phyloP scores from a whole-genome alignment of 64 coral and sea anemone species.

The Stichodactyla helianthus region DNA sequence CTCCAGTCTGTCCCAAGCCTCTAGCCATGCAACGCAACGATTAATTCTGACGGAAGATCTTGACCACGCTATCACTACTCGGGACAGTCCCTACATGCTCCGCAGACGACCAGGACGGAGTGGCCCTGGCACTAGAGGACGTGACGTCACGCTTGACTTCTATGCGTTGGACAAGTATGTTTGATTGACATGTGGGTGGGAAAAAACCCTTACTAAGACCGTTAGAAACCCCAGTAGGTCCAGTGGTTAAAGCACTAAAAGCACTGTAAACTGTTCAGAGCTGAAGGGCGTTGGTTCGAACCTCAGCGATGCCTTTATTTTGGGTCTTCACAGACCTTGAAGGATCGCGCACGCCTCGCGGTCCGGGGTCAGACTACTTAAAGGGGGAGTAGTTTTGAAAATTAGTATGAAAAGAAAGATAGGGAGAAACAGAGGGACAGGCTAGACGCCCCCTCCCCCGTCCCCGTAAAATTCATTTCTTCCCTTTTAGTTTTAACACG shows the following conservation, averaged over 20 bases:
- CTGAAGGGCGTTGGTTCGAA: slow-evolving; percentile 1
- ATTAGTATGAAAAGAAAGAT: too few relatives aligned
- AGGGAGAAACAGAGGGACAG: too few relatives aligned
- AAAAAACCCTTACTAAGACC: background rate
- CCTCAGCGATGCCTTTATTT: background rate
- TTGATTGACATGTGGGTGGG: background rate
- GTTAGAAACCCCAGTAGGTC: background rate
- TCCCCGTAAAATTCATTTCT: too few relatives aligned
- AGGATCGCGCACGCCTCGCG: too few relatives aligned
- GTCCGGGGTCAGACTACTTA: too few relatives aligned
- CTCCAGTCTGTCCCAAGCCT: background rate
- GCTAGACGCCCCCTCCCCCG: too few relatives aligned
- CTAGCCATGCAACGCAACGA: background rate
- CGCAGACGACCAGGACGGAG: background rate
- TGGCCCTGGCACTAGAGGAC: background rate
- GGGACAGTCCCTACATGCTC: background rate
- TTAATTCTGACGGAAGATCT: background rate
- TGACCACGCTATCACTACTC: background rate
- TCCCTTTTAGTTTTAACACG: too few relatives aligned
- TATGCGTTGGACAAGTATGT: background rate
- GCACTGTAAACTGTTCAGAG: background rate
- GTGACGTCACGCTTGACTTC: background rate
- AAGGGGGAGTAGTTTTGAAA: too few relatives aligned
- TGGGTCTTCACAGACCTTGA: too few relatives aligned
- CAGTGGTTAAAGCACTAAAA: background rate